Conservation (phyloP, 1,140 invertebrate genomes). For the Armadillidium nasatum region DNA sequence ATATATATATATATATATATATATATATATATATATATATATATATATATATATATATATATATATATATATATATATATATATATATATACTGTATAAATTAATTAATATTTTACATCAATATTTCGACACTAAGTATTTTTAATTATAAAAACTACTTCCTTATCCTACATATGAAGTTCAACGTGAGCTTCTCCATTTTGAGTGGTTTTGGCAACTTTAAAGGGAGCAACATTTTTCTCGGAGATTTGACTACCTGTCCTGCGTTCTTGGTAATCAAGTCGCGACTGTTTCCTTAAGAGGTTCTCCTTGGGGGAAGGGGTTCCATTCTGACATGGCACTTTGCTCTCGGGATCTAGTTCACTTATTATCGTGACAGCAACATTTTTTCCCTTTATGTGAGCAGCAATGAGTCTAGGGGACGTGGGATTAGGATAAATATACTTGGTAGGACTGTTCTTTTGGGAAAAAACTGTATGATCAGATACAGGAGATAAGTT, state of each 20-base stretch:
- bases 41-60: slow-evolving; percentile 14
- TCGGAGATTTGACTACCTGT: too few relatives aligned
- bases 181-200: background rate
- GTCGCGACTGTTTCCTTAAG: background rate
- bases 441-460: background rate
- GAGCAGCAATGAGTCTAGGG: background rate
- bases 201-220: slow-evolving; percentile 1
- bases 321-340: background rate
- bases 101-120: background rate
- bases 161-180: background rate
- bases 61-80: slow-evolving; percentile 10
- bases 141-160: background rate
- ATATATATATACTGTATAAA: background rate
- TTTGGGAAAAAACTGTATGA: background rate
- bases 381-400: background rate
- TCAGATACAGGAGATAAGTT: background rate
- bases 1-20: background rate
- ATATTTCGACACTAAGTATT: background rate
- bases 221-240: background rate
- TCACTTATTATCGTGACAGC: background rate
- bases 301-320: background rate
- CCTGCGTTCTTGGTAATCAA: background rate
- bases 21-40: slow-evolving; percentile 14
- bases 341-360: background rate
- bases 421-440: background rate